A percentile compares a stretch with the other conserved stretches of the same genome.
Conservation (phyloP, 2,797 vertebrate genomes). For the Eupleurogrammus muticus region DNA sequence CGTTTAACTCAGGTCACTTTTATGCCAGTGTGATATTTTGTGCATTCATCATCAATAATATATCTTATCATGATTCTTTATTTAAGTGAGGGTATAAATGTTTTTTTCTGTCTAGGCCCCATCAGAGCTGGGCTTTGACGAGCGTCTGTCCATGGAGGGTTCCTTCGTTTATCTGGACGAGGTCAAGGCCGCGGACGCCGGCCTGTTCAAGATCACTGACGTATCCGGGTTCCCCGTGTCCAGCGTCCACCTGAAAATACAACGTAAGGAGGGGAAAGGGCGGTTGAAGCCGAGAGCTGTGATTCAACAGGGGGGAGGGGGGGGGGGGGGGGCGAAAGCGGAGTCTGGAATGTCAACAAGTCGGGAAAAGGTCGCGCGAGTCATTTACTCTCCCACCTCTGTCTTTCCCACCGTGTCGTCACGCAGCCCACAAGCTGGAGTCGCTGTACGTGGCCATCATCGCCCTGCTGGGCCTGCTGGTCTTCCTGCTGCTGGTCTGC, state of each 20-base stretch:
- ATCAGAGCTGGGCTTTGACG: conserved; percentile 63
- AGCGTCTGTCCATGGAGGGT: conserved; percentile 77
- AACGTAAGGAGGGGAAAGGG: conserved; percentile 68
- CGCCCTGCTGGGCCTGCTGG: conserved; percentile 81
- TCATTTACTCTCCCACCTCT: conserved; percentile 42
- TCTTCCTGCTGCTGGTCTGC: conserved; percentile 84
- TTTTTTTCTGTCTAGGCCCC: conserved; percentile 44
- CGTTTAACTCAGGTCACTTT: conserved; percentile 6
- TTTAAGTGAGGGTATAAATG: not conserved
- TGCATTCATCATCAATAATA: no score
- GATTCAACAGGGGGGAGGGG: not conserved
- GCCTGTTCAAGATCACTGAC: conserved; percentile 79
- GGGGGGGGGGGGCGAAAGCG: not conserved
- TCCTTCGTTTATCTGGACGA: conserved; percentile 73
- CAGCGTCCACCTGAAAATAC: conserved; percentile 67
- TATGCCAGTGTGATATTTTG: not conserved
- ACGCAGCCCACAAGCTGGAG: conserved; percentile 80
- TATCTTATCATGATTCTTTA: no score
- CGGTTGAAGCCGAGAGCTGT: not conserved
- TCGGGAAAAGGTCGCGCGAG: conserved; percentile 54
- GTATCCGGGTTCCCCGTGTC: conserved; percentile 73
- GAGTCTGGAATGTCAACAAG: conserved; percentile 23
- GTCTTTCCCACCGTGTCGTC: conserved; percentile 24
- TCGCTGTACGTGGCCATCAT: conserved; percentile 83
- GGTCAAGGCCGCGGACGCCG: conserved; percentile 73